Base-by-base conservation (phyloP, 2,113 vertebrate genomes). In the Thymallus thymallus region DNA sequence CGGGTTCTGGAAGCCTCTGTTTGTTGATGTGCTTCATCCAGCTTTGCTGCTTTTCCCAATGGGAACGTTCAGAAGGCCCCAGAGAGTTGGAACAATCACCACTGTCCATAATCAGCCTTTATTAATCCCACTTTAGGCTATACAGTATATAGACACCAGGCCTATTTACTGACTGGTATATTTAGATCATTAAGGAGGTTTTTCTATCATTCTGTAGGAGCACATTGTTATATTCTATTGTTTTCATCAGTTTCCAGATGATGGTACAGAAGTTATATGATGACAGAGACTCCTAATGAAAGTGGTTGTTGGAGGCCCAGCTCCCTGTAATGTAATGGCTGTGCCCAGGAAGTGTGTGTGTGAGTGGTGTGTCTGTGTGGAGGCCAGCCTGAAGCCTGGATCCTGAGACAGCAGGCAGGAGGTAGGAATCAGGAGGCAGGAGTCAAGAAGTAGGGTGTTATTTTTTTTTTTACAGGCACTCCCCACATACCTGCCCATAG, bases 401-500 rank as follows among this genome's bases (percentile, higher is more conserved):
- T 30, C 73, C 56, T 79, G 74, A 80, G 70, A 73, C 62, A 71
- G 51, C 41, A 45, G 46, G 30, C 29, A 18, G 68, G 32, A 71
- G 64, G 77, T 22, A 45, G 70, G 30, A 71, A 35, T 26, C 46
- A 56, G 69, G 72, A 26, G 9, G 56, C 56, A 41, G 12, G 26
- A 26, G 26, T 26, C 26, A 26, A 2, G 26, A 26, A 14, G 46
- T 14, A 16, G 48, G 48, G 16, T 51, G 35, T 26, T n/a, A n/a
- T n/a, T 48, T 3, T 16, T 23, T 82, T 64, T 86, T 86, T 84
- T 82, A 83, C 79, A 46, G 73, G 70, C 67, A 16, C 58, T 81
- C 60, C 26, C 18, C n/a, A 72, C 83, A 84, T 91, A 87, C 88
- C 86, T 89, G 80, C 48, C 62, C 51, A 68, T 71, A 77, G 77